phyloP scores from a whole-genome alignment of 2,888 invertebrate species.

The Leptinotarsa peninsularis region DNA sequence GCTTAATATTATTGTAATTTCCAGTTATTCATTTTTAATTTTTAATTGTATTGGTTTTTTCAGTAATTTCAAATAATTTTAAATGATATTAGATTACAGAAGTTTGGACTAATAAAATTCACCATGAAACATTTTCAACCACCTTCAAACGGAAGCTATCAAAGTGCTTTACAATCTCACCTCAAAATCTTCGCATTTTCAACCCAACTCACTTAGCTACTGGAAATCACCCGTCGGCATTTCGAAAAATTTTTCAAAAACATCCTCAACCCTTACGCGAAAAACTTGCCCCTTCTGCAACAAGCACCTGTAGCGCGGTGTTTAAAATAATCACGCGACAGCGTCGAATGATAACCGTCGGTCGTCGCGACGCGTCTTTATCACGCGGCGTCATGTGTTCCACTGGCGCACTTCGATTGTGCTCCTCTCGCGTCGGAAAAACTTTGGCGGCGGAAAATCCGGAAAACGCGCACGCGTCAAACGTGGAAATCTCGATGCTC shows the following conservation, averaged over 20 bases:
- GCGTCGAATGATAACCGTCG: conserved; percentile 29
- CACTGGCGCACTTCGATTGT: conserved; percentile 43
- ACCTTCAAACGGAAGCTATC: too few species aligned
- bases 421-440: not conserved
- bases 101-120: too few species aligned
- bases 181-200: not conserved
- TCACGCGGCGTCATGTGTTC: conserved; percentile 51
- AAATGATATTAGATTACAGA: too few species aligned
- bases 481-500: conserved; percentile 18
- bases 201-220: not conserved
- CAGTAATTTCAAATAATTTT: too few species aligned
- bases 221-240: not conserved
- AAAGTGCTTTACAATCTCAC: not conserved
- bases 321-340: not conserved
- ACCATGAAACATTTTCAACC: too few species aligned
- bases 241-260: not conserved
- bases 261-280: not conserved
- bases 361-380: conserved; percentile 46
- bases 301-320: conserved; percentile 20
- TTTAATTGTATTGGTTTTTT: too few species aligned
- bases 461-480: conserved; percentile 6
- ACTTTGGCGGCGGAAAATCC: conserved; percentile 12
- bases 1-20: too few species aligned
- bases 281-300: not conserved
- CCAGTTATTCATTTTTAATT: too few species aligned